These are phyloP conservation scores for Scaptodrosophila latifasciaeformis DNA, from an alignment of 2,888 invertebrate genomes.

Conservation along the genomic window DNA sequence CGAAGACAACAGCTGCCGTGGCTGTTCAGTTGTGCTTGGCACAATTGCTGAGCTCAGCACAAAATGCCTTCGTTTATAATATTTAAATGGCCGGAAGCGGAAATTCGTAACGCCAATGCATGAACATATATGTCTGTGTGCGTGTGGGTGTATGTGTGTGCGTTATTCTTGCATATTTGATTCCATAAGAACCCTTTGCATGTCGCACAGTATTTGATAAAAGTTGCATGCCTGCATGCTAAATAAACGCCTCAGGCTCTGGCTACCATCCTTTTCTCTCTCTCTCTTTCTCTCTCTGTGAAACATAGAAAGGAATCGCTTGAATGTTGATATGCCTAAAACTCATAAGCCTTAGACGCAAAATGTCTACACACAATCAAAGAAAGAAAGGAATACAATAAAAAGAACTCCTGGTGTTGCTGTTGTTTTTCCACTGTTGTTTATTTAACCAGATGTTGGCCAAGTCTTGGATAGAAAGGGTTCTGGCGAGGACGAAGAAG, in stretches of 20 bases:
- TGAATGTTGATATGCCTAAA: neutral
- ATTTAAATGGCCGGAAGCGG: slow-evolving; percentile 68
- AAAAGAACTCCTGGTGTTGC: neutral
- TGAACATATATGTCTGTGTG: slow-evolving; percentile 28
- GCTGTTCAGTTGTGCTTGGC: neutral
- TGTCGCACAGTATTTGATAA: slow-evolving; percentile 61
- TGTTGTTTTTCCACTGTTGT: slow-evolving; percentile 28
- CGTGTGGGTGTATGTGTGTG: slow-evolving; percentile 3
- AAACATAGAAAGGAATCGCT: neutral
- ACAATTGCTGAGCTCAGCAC: slow-evolving; percentile 48
- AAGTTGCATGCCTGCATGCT: slow-evolving; percentile 44
- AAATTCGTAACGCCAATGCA: slow-evolving; percentile 64
- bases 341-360: slow-evolving; percentile 13
- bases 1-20: slow-evolving; percentile 7
- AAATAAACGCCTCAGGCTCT: slow-evolving; percentile 30
- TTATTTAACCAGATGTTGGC: slow-evolving; percentile 44
- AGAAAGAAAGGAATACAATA: neutral
- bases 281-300: neutral
- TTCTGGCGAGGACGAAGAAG: no score
- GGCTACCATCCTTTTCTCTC: slow-evolving; percentile 22
- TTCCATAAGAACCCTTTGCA: slow-evolving; percentile 43
- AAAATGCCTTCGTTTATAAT: slow-evolving; percentile 66
- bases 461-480: no score
- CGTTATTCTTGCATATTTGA: slow-evolving; percentile 51
- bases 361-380: neutral